Evolutionary conservation across 2,797 vertebrate species (phyloP).

Genomic region (Nasua narica): DNA sequence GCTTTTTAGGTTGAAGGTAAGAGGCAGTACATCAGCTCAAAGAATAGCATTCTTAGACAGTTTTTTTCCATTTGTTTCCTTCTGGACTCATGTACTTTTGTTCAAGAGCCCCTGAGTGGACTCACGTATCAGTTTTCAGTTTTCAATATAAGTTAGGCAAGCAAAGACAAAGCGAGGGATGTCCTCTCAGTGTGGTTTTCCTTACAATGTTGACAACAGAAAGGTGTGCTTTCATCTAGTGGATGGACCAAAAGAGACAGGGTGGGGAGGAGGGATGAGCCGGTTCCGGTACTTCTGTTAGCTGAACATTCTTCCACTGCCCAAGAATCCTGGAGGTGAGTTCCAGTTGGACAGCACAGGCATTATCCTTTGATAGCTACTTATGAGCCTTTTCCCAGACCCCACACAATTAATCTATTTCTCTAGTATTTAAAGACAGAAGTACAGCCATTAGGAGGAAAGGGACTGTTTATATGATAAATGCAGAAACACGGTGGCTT

Average conservation of each 20-base stretch:
- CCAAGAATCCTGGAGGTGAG: not conserved
- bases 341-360: not conserved
- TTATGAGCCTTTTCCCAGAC: not conserved
- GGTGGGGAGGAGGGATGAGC: not conserved
- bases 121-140: not conserved
- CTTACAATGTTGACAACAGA: not conserved
- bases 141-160: not conserved
- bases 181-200: not conserved
- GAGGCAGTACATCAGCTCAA: not conserved
- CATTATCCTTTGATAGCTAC: not conserved
- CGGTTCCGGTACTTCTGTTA: not conserved
- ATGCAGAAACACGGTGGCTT: not conserved
- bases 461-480: not conserved
- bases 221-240: not conserved
- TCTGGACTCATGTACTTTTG: not conserved
- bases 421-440: not conserved
- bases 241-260: not conserved
- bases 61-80: not conserved
- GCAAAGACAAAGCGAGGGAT: not conserved
- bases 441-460: not conserved
- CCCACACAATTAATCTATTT: not conserved
- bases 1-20: not conserved
- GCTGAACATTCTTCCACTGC: not conserved
- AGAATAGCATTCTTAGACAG: not conserved
- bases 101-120: not conserved